These are phyloP conservation scores for Coregonus clupeaformis DNA, from an alignment of 2,113 vertebrate species.

Conservation along the genomic window DNA sequence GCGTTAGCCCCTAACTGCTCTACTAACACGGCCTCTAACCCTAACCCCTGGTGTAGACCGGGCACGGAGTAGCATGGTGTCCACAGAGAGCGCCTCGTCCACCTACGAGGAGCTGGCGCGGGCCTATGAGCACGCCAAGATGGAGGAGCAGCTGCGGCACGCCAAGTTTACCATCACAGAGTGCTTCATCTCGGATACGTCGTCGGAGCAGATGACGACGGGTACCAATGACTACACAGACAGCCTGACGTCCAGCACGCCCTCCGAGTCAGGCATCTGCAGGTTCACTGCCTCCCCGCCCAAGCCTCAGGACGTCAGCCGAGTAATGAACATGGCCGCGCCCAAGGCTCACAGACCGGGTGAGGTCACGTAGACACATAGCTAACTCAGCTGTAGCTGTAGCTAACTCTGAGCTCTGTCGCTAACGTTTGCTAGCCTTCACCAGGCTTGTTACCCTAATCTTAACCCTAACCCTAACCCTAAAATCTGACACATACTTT, in stretches of 20 bases:
- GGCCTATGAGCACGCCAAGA: conserved; percentile 96
- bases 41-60: conserved; percentile 77
- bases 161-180: conserved; percentile 99
- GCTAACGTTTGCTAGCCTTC: not conserved
- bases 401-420: not conserved
- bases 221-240: conserved; percentile 99
- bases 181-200: conserved; percentile 99
- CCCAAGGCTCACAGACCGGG: conserved; percentile 98
- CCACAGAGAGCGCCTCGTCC: conserved; percentile 98
- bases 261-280: conserved; percentile 98
- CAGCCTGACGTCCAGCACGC: conserved; percentile 97
- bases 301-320: conserved; percentile 94
- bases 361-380: conserved; percentile 63
- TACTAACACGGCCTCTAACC: conserved; percentile 36
- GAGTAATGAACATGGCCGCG: conserved; percentile 95
- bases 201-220: conserved; percentile 95
- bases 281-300: conserved; percentile 96
- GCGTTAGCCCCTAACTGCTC: conserved; percentile 38
- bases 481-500: not conserved
- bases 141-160: conserved; percentile 97
- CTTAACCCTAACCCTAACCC: not conserved
- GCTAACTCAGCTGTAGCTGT: not conserved
- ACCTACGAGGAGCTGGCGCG: conserved; percentile 97
- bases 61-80: conserved; percentile 98
- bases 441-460: not conserved